These are phyloP conservation scores for Erythrocercus mccallii DNA, from an alignment of 2,113 vertebrate genomes.

Conservation along the genomic window DNA sequence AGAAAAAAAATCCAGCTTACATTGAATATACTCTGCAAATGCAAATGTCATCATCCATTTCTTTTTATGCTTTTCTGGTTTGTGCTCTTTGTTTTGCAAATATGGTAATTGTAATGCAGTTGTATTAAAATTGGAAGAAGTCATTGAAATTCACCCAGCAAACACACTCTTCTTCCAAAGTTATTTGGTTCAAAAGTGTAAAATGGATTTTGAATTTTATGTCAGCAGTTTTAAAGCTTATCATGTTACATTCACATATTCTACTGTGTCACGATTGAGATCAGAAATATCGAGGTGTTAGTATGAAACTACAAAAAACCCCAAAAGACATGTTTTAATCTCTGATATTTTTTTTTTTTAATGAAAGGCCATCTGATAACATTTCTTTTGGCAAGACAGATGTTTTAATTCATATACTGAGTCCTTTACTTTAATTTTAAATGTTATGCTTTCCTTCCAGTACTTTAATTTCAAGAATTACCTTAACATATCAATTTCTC, in stretches of 20 bases:
- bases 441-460: not conserved
- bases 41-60: slow-evolving; percentile 47
- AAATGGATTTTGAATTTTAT: not conserved
- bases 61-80: slow-evolving; percentile 11
- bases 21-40: slow-evolving; percentile 1
- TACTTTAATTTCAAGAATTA: not conserved
- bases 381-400: not conserved
- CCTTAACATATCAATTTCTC: not conserved
- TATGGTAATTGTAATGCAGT: slow-evolving; percentile 37
- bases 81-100: slow-evolving; percentile 52
- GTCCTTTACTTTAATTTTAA: not conserved
- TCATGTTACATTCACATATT: not conserved
- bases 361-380: not conserved
- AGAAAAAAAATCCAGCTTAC: slow-evolving; percentile 1
- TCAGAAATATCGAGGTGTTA: not conserved
- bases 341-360: not conserved
- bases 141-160: slow-evolving; percentile 17
- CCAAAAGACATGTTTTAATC: not conserved
- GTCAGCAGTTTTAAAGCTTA: not conserved
- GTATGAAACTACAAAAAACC: not conserved
- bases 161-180: not conserved
- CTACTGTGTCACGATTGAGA: not conserved
- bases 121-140: slow-evolving; percentile 32
- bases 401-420: not conserved
- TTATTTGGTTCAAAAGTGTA: not conserved